Evolutionary conservation across 2,797 vertebrate genomes (phyloP).

Genomic region (Rhadinocentrus ornatus): DNA sequence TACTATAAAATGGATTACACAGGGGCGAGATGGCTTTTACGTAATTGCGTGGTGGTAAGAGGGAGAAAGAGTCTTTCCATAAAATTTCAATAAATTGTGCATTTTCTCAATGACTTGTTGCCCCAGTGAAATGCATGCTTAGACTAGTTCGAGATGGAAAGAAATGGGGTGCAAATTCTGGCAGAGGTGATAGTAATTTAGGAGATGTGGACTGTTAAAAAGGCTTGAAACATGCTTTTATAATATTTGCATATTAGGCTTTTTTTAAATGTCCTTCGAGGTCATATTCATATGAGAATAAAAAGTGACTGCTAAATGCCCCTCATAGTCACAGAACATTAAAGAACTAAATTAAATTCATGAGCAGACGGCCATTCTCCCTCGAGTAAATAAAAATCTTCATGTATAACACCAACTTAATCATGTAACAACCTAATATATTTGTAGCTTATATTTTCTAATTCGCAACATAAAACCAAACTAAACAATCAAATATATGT

Average conservation of each 20-base stretch:
- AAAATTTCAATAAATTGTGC: constrained; percentile 80
- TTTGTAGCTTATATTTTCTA: constrained; percentile 35
- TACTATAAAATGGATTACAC: constrained; percentile 80
- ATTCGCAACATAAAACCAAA: constrained; percentile 40
- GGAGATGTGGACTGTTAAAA: constrained; percentile 46
- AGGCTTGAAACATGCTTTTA: constrained; percentile 33
- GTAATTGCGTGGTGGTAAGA: constrained; percentile 77
- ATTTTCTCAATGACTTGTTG: constrained; percentile 79
- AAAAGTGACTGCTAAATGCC: constrained; percentile 48
- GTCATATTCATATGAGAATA: constrained; percentile 37
- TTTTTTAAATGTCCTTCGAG: constrained; percentile 52
- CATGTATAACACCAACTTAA: constrained; percentile 56
- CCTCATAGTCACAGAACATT: constrained; percentile 37
- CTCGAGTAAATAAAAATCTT: constrained; percentile 58
- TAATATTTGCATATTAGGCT: constrained; percentile 39
- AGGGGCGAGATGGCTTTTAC: constrained; percentile 77
- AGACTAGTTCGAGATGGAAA: constrained; percentile 21
- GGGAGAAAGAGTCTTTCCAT: constrained; percentile 73
- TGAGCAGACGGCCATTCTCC: constrained; percentile 51
- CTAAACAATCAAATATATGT: constrained; percentile 27
- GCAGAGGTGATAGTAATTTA: constrained; percentile 34
- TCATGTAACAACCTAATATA: constrained; percentile 44
- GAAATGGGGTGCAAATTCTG: constrained; percentile 56
- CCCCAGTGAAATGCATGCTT: constrained; percentile 38
- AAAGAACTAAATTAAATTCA: constrained; percentile 60